phyloP scores from a whole-genome alignment of 1,140 invertebrate species.

The Acromyrmex charruanus region DNA sequence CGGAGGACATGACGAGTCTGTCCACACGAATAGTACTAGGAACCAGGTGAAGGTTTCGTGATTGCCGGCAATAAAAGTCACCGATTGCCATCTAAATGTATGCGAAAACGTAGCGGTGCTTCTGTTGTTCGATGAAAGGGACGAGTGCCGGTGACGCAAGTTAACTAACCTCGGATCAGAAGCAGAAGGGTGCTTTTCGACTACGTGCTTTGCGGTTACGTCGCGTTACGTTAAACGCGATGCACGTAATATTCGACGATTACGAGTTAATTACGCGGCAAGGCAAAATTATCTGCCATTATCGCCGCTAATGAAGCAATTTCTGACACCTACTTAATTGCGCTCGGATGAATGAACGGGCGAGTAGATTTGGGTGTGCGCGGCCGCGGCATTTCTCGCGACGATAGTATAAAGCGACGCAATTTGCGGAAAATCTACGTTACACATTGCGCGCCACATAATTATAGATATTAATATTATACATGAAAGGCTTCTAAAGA shows the following conservation, averaged over 20 bases:
- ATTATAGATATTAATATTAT: background rate
- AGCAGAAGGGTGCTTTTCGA: conserved; percentile 30
- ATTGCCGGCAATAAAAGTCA: conserved; percentile 74
- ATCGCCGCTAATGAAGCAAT: conserved; percentile 64
- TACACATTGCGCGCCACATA: background rate
- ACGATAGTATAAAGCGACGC: background rate
- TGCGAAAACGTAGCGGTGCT: conserved; percentile 65
- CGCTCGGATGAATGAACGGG: conserved; percentile 55
- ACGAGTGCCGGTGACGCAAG: background rate
- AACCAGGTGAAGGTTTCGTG: conserved; percentile 63
- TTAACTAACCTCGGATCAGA: conserved; percentile 50
- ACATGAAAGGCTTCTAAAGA: background rate
- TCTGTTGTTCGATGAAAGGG: conserved; percentile 41
- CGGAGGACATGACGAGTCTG: conserved; percentile 38
- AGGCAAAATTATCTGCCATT: conserved; percentile 62
- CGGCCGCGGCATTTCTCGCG: conserved; percentile 32
- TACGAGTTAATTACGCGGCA: conserved; percentile 63
- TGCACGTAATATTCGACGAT: conserved; percentile 61
- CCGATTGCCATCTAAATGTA: conserved; percentile 75
- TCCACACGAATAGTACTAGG: conserved; percentile 31
- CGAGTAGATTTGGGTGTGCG: conserved; percentile 32
- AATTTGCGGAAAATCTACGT: conserved; percentile 28
- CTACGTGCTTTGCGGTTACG: conserved; percentile 40
- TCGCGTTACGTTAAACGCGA: conserved; percentile 32
- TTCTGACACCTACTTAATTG: conserved; percentile 65